Base-by-base conservation (phyloP, 1,140 invertebrate genomes). In the Aphelinus certus region DNA sequence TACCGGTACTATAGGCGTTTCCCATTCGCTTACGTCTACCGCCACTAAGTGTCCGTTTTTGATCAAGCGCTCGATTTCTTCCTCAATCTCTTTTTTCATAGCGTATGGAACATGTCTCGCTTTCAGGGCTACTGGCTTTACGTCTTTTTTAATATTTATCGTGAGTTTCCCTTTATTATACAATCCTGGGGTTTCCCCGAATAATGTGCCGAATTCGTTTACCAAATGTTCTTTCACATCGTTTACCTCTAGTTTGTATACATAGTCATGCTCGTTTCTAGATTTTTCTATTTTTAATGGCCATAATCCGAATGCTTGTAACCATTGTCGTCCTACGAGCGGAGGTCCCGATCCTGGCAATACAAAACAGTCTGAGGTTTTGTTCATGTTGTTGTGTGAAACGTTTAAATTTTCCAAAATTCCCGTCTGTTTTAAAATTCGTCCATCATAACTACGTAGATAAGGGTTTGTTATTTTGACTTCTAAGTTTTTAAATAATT, bases 1-100 rank as follows among this genome's bases (percentile, higher is more conserved):
- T 1, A 88, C 82, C 4, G 82, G 79, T 1, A 89, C 87, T 4
- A 89, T 79, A 0, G 86, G 87, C 5, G 84, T 81, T 7, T 84
- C 85, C 82, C 86, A 89, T 58, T 84, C 80, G 6, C 81, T 79
- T 70, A 81, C 76, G 6, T 76, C 57, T 5, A 77, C 73, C 10
- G 65, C 64, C 73, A 53, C 9, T 48, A 77, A 60, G 10, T 77
- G 57, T 3, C 71, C 67, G n/a, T 66, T 43, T 47, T 77, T 47
- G 42, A 79, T 56, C 51, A 80, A 76, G 10, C 71, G 64, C 58
- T 78, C 70, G 9, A 79, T 75, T 67, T 80, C 77, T 51, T 73
- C 58, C 49, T 77, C 76, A 2, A 78, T 61, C 61, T 65, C 63
- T 2, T 71, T 48, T 42, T 58, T 60, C 26, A 48, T 3, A 26